These are phyloP conservation scores for Crotalus viridis DNA, from an alignment of 2,113 vertebrate genomes.

Conservation along the genomic window DNA sequence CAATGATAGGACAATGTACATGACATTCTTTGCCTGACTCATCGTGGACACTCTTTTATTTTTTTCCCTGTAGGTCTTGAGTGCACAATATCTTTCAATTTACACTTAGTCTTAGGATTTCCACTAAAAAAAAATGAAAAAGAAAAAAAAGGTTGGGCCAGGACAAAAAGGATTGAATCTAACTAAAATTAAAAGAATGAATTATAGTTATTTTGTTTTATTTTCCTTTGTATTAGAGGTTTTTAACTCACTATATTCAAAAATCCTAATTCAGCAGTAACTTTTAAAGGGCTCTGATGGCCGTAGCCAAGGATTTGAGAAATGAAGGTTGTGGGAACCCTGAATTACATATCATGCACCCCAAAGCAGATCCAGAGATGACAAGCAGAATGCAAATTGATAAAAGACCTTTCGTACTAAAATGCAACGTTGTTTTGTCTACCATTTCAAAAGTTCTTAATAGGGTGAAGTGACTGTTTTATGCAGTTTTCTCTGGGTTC, in stretches of 20 bases:
- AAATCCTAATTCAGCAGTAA: not conserved
- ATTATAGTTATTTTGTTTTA: not conserved
- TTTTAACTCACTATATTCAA: not conserved
- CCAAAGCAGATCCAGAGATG: not conserved
- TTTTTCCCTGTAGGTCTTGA: not conserved
- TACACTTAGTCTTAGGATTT: not conserved
- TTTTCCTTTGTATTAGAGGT: not conserved
- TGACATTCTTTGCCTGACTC: not conserved
- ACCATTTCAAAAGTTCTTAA: not conserved
- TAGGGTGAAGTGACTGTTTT: not conserved
- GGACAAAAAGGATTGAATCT: not conserved
- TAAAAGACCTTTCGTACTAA: not conserved
- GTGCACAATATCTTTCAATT: not conserved
- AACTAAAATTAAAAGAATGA: not conserved
- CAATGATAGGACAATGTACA: not conserved
- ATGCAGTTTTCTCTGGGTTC: not conserved
- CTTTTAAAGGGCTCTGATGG: not conserved
- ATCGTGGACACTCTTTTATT: not conserved
- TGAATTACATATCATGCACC: not conserved
- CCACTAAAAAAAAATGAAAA: not conserved
- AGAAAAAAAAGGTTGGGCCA: not conserved
- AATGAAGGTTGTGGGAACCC: not conserved
- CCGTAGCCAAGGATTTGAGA: not conserved
- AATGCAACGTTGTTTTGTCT: not conserved
- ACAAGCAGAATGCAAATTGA: not conserved